Conservation (phyloP, 2,113 vertebrate species). For the Sarotherodon lohbergeri region DNA sequence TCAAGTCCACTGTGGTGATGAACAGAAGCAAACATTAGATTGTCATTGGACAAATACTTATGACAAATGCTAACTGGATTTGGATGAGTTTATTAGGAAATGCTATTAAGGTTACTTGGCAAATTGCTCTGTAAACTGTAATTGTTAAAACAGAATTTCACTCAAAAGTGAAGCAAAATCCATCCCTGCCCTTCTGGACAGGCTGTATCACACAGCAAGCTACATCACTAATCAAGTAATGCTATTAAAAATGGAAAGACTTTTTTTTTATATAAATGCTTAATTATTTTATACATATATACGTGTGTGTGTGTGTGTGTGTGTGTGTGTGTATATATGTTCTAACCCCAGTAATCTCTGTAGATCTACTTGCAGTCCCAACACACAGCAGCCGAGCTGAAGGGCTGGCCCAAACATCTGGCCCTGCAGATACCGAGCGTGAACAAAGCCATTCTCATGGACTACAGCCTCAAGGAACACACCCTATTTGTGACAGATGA, state of each 20-base stretch:
- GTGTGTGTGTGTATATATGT: too few species aligned
- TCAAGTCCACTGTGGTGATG: background rate
- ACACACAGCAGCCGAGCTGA: constrained; percentile 23
- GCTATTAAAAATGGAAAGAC: background rate
- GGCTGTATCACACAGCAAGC: background rate
- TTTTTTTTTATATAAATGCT: background rate
- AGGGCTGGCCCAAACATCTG: constrained; percentile 70
- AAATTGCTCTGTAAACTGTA: background rate
- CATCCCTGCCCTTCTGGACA: background rate
- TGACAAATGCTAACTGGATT: background rate
- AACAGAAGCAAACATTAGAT: background rate
- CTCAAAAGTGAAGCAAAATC: background rate
- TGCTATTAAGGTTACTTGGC: background rate
- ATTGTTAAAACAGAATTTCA: background rate
- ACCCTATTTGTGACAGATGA: constrained; percentile 76
- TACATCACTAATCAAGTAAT: accelerated
- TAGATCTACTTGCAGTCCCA: constrained; percentile 82
- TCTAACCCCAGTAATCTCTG: background rate
- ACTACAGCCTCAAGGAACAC: constrained; percentile 73
- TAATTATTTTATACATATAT: background rate
- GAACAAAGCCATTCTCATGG: constrained; percentile 70
- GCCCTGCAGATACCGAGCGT: constrained; percentile 72
- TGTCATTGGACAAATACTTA: background rate
- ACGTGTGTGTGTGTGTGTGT: too few species aligned
- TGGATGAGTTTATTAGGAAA: background rate